Conservation (phyloP, 2,888 invertebrate species). For the Spilarctia lutea region DNA sequence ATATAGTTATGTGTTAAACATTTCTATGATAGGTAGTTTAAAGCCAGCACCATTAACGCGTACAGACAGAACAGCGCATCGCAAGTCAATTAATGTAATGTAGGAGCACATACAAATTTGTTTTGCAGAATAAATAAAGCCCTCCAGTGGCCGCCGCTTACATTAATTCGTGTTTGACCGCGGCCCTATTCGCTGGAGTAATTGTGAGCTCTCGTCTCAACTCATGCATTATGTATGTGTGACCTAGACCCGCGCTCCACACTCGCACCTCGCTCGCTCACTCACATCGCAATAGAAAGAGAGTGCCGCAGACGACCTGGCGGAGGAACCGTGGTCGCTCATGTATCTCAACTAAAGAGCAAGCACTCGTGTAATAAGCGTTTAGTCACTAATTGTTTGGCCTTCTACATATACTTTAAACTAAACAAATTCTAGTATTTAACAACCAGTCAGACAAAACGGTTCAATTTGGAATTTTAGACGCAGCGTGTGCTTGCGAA, state of each 20-base stretch:
- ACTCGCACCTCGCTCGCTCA: not conserved
- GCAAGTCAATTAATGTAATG: constrained; percentile 5
- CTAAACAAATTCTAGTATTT: not conserved
- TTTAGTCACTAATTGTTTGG: not conserved
- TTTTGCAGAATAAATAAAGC: constrained; percentile 12
- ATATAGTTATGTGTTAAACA: not conserved
- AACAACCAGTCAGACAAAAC: not conserved
- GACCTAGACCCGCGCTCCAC: constrained; percentile 13
- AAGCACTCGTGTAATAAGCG: not conserved
- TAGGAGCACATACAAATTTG: not conserved
- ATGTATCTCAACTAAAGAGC: not conserved
- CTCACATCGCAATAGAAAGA: not conserved
- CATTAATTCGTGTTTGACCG: constrained; percentile 9
- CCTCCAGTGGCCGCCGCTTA: not conserved
- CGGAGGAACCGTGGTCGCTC: not conserved
- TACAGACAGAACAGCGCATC: not conserved
- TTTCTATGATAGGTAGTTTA: not conserved
- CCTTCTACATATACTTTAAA: not conserved
- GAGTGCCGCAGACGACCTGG: not conserved
- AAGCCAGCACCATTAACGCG: not conserved
- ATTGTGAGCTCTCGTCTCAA: not conserved
- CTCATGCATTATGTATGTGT: constrained; percentile 17
- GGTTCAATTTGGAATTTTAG: not conserved
- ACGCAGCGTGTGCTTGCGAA: not conserved
- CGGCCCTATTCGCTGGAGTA: constrained; percentile 3